Base-by-base conservation (phyloP, 1,140 invertebrate species). In the Latrodectus geometricus region DNA sequence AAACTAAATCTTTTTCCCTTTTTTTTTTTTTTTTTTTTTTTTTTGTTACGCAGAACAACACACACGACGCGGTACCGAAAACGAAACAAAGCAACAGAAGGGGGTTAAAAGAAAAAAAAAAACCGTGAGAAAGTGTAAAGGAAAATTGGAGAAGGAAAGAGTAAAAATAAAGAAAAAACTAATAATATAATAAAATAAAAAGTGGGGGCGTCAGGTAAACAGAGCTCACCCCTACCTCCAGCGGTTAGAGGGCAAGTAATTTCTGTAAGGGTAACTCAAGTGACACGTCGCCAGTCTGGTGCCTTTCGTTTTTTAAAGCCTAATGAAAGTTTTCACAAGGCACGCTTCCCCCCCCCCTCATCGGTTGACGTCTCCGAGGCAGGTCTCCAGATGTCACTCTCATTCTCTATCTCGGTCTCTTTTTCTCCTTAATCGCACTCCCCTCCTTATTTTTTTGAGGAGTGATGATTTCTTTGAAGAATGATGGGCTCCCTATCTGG, bases 291-390 rank as follows among this genome's bases (percentile, higher is more conserved):
- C 82, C 82, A 84, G 82, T 68, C 82, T 84, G 82, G 82, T 68
- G 82, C 82, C 82, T 68, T 23, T n/a, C 52, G 15, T 54, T 74
- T 84, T 84, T 84, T 83, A 70, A 50, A 56, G 82, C 11, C 73
- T 84, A 84, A 84, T 84, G 82, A 84, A 84, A 84, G 82, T 84
- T 84, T 76, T 84, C 82, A 54, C 82, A 76, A 50, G 82, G 73
- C 80, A 61, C 80, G 69, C 48, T 52, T 9, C 12, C 56, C 12
- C 12, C 56, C 61, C 56, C 68, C 82, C 50, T 23, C 61, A 20
- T 12, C 52, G 70, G 23, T 20, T 74, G 72, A 83, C 72, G 80
- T 48, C n/a, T 48, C 52, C 4, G 80, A 48, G 82, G 82, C 73
- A 84, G 15, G 52, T 35, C 54, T 83, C 80, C 80, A 83, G 80